Percentiles rank a stretch among this genome's conserved stretches.
Conservation (phyloP, 2,888 invertebrate genomes). For the Eudemis profundana region DNA sequence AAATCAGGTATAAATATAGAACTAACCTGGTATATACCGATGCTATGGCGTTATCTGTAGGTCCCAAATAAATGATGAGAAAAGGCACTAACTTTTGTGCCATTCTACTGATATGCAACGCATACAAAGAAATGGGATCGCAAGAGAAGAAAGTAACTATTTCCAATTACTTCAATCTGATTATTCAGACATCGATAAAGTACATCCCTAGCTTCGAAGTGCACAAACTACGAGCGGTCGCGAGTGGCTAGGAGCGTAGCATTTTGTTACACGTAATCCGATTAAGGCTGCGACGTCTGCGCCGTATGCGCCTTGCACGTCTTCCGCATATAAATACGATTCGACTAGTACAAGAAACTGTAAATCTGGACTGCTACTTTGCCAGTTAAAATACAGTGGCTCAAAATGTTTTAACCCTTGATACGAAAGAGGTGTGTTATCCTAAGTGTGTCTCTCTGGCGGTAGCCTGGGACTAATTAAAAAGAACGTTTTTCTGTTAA, state of each 20-base stretch:
- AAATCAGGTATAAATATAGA: no score
- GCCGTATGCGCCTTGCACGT: constrained; percentile 69
- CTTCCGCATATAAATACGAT: constrained; percentile 70
- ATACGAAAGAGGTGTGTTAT: no score
- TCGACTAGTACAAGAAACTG: constrained; percentile 46
- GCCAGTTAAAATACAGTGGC: neutral
- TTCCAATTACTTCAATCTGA: constrained; percentile 11
- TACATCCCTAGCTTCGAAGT: neutral
- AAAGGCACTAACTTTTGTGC: no score
- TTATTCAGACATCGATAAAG: constrained; percentile 23
- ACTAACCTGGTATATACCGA: no score
- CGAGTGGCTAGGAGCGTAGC: constrained; percentile 66
- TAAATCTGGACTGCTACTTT: constrained; percentile 12
- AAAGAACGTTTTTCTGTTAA: no score
- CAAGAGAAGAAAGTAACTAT: neutral
- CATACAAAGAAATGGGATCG: no score
- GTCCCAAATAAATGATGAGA: no score
- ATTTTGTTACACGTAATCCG: constrained; percentile 82
- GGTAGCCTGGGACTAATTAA: no score
- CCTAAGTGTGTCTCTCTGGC: no score
- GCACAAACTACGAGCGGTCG: constrained; percentile 47
- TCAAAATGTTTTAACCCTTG: neutral
- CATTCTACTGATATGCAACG: no score
- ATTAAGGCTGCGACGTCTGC: constrained; percentile 74
- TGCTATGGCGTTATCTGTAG: no score